Conservation (phyloP, 2,888 invertebrate genomes). For the Tricholauxania praeusta region DNA sequence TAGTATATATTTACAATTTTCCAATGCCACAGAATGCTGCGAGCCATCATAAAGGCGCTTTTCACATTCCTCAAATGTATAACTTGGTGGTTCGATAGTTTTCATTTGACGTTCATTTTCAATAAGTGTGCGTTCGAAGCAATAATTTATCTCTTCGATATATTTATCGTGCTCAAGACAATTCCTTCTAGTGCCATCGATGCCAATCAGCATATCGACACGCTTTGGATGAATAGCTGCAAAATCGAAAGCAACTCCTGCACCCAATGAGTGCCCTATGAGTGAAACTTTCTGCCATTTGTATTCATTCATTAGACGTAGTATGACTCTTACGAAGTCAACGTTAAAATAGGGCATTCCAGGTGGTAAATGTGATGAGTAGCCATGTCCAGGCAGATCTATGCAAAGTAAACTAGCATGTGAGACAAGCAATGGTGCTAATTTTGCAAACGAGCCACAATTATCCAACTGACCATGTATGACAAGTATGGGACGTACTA, state of each 20-base stretch:
- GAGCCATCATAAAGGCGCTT: constrained; percentile 72
- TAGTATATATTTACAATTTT: constrained; percentile 72
- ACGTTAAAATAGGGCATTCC: constrained; percentile 69
- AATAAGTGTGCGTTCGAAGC: constrained; percentile 67
- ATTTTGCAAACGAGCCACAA: constrained; percentile 78
- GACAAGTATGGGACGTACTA: constrained; percentile 75
- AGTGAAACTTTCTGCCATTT: constrained; percentile 78
- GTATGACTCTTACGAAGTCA: constrained; percentile 69
- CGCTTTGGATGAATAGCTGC: constrained; percentile 71
- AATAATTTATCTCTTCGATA: constrained; percentile 57
- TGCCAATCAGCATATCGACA: constrained; percentile 62
- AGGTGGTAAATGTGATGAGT: constrained; percentile 75
- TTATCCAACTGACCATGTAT: constrained; percentile 86
- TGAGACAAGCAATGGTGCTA: constrained; percentile 73
- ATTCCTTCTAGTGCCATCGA: constrained; percentile 59
- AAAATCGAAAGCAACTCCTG: constrained; percentile 73
- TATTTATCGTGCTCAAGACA: constrained; percentile 47
- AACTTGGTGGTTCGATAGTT: constrained; percentile 72
- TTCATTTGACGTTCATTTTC: constrained; percentile 62
- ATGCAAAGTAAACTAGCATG: constrained; percentile 72
- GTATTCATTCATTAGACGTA: constrained; percentile 73
- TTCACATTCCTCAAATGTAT: constrained; percentile 73
- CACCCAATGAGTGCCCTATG: constrained; percentile 78
- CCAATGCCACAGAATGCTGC: constrained; percentile 70
- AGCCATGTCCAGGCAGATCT: constrained; percentile 80